Conservation (phyloP, 2,113 vertebrate genomes). For the Syngnathus scovelli region DNA sequence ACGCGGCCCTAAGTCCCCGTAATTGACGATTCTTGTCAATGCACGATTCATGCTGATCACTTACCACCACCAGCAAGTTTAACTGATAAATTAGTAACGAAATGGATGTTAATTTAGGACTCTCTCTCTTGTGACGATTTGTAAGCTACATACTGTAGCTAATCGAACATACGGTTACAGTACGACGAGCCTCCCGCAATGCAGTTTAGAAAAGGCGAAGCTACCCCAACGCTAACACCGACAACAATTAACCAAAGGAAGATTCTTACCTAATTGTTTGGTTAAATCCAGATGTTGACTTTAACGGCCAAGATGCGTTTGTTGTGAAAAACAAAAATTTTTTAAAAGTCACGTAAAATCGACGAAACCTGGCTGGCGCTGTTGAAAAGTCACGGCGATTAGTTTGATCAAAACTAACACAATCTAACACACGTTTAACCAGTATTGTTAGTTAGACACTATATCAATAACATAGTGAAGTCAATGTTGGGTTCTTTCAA, state of each 20-base stretch:
- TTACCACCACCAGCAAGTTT: background rate
- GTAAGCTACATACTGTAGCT: too few species aligned
- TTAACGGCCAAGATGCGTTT: slow-evolving; percentile 3
- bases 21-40: background rate
- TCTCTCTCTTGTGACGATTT: background rate
- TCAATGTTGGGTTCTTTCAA: background rate
- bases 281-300: slow-evolving; percentile 8
- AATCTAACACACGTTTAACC: background rate
- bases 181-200: background rate
- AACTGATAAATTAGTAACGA: background rate
- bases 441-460: background rate
- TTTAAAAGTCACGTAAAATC: background rate
- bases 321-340: background rate
- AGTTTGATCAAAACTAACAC: background rate
- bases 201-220: background rate
- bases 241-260: background rate
- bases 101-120: background rate
- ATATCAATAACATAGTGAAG: background rate
- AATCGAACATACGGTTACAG: too few species aligned
- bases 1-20: background rate
- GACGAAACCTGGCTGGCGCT: background rate
- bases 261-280: slow-evolving; percentile 5
- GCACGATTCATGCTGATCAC: background rate
- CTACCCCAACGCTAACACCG: background rate
- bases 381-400: background rate